Evolutionary conservation across 2,113 vertebrate genomes (phyloP), one percentile per base, ranked within the genome.

Genomic region (Onychorhynchus coronatus): DNA sequence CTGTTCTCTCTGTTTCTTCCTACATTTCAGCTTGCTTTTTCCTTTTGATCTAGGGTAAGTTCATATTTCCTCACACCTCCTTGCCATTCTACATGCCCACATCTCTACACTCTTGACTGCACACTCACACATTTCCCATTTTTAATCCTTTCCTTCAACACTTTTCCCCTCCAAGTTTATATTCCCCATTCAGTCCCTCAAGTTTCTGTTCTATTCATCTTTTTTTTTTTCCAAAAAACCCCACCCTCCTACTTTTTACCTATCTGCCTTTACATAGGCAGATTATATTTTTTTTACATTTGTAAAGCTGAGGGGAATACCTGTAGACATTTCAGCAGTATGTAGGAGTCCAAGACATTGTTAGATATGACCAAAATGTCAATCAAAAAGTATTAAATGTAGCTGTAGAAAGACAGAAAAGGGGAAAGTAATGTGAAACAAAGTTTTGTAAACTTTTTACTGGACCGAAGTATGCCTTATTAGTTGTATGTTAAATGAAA

Each of bases 91-190:
- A 12, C 8, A 16, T 7, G 11, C 44, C 11, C 9, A 46, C 12
- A 25, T 46, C 49, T 55, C 15, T 22, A 14, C 21, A 30, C 4
- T 27, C 35, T 17, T 77, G 39, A 56, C 19, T 2, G 2, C 31
- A 53, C 16, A 66, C 6, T 2, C 1, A 0, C 4, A 13, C 4
- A 1, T 71, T 77, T 27, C 42, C 8, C 12, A 49, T 0, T 44
- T 91, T 73, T 81, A 42, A 66, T 47, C 15, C 28, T 70, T 53
- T 8, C 6, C 46, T 80, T 62, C 33, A 59, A 21, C 33, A 35
- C 8, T 72, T 81, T 31, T 13, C 28, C 14, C 31, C 4, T 39
- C 4, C 20, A 62, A 76, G 12, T 17, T 42, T 52, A 2, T 70
- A 28, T 35, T 88, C 18, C 6, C n/a, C 46, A 12, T 50, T 87